Evolutionary conservation across 2,888 invertebrate species (phyloP), one percentile per base, ranked within the genome.

Genomic region (Dynastes hyllus): DNA sequence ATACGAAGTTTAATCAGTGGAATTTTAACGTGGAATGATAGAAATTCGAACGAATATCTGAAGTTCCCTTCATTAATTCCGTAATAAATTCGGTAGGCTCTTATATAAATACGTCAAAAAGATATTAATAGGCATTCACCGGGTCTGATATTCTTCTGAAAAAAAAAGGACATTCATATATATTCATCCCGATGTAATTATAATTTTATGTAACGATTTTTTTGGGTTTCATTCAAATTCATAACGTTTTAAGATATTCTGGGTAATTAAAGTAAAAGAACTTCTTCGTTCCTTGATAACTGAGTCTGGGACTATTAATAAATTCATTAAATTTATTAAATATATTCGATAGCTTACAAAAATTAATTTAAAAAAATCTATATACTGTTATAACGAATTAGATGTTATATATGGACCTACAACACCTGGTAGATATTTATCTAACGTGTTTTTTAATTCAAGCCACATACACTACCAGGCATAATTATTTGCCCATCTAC

Each of bases 11-110:
- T 55, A 55, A 55, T 55, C 55, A 55, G 55, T 16, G 55, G 55
- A 55, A 55, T 55, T n/a, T 55, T 55, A 55, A 55, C 22, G n/a
- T 13, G 55, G 22, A 6, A 22, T 55, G 55, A 55, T 55, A 55
- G 55, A 55, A 55, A 2, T 9, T 2, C 45, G 45, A 11, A 45
- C 45, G 8, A 45, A 45, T 45, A 11, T 45, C 9, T 11, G n/a
- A 53, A n/a, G 55, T 55, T 22, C 55, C 22, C 13, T 55, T 55
- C 55, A 8, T 55, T 55, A 55, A 55, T n/a, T 55, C 22, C 22
- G 16, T 22, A 16, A n/a, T 55, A 55, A 55, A 55, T 55, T 55
- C 55, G n/a, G n/a, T 6, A 13, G 2, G 22, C 16, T 22, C 13
- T n/a, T n/a, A n/a, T 55, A 55, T 55, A 55, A 55, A 55, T 55